Percentiles rank a stretch among this genome's conserved stretches.
Evolutionary conservation across 2,113 vertebrate species (phyloP).

Genomic region (Gymnarchus niloticus): DNA sequence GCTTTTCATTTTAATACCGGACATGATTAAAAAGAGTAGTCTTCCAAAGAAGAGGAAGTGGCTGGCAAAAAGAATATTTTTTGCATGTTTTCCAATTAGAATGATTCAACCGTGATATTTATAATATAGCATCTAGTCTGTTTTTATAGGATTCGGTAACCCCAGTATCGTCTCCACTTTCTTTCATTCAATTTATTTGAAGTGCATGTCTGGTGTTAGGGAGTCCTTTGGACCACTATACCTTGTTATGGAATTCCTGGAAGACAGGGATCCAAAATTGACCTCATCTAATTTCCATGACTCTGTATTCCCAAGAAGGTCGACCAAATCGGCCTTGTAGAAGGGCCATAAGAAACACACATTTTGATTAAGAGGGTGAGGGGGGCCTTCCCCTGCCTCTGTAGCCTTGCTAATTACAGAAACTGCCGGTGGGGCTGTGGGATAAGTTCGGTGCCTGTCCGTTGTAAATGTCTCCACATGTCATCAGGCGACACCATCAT

Average conservation of each 20-base stretch:
- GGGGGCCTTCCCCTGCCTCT: not conserved
- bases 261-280: not conserved
- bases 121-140: not conserved
- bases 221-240: not conserved
- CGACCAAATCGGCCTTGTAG: not conserved
- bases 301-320: not conserved
- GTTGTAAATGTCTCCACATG: constrained; percentile 15
- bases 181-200: not conserved
- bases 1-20: constrained; percentile 1
- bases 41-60: not conserved
- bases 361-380: not conserved
- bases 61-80: not conserved
- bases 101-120: not conserved
- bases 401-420: not conserved
- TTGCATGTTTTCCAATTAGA: not conserved
- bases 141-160: not conserved
- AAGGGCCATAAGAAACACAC: not conserved
- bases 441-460: not conserved
- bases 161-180: too few relatives aligned
- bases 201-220: not conserved
- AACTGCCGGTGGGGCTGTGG: not conserved
- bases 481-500: not conserved
- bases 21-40: constrained; percentile 2
- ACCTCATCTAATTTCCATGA: not conserved
- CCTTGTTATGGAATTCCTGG: not conserved